These are phyloP conservation scores for Oncorhynchus masou DNA, from an alignment of 2,113 vertebrate species.

Conservation along the genomic window DNA sequence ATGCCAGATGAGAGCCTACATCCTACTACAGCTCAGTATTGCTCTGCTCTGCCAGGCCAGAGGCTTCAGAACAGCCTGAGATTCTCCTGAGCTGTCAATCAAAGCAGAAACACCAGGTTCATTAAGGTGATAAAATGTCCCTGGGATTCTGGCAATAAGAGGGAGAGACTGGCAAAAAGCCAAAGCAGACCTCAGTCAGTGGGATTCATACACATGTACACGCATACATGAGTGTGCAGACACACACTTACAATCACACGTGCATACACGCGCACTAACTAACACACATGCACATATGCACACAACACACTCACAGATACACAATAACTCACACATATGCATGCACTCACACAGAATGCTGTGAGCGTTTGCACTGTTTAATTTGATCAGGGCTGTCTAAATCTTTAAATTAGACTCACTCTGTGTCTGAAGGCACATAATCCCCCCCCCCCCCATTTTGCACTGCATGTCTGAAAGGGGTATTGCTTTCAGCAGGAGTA, in stretches of 20 bases:
- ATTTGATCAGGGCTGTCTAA: slow-evolving; percentile 53
- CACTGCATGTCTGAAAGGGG: too few relatives aligned
- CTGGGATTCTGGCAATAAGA: slow-evolving; percentile 1
- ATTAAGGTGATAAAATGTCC: slow-evolving; percentile 38
- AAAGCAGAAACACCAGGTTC: slow-evolving; percentile 35
- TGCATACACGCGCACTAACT: neutral
- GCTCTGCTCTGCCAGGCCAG: slow-evolving; percentile 14
- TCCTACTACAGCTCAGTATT: slow-evolving; percentile 20
- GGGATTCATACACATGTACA: neutral
- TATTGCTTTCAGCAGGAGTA: too few relatives aligned
- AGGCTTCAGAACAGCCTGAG: slow-evolving; percentile 3
- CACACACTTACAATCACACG: neutral
- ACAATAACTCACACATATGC: slow-evolving; percentile 1
- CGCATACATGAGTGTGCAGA: neutral
- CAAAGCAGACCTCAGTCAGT: neutral
- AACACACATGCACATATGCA: neutral
- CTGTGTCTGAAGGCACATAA: slow-evolving; percentile 27
- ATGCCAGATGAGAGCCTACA: slow-evolving; percentile 46
- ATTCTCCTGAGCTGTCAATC: slow-evolving; percentile 48
- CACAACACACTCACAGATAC: neutral
- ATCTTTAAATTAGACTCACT: slow-evolving; percentile 52
- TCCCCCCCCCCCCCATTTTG: slow-evolving; percentile 9
- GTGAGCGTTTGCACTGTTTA: slow-evolving; percentile 45
- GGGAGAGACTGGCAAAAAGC: slow-evolving; percentile 20
- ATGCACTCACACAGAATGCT: slow-evolving; percentile 6